These are phyloP conservation scores for Ardeotis arabs DNA, from an alignment of 2,113 vertebrate genomes.

Conservation along the genomic window DNA sequence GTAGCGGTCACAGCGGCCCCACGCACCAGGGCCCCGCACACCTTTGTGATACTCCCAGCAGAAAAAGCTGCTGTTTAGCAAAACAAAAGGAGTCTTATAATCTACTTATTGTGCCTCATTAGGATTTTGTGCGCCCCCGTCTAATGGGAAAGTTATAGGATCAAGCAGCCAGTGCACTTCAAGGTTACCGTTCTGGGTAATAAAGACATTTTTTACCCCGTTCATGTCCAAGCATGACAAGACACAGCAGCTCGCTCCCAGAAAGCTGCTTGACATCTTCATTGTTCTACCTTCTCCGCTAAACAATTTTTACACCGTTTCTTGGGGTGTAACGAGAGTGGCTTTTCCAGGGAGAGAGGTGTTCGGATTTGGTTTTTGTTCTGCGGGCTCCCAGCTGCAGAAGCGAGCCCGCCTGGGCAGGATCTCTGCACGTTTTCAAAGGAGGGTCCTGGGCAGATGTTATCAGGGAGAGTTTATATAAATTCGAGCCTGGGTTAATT, in stretches of 20 bases:
- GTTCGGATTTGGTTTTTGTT: not conserved
- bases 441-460: slow-evolving; percentile 28
- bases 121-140: slow-evolving; percentile 56
- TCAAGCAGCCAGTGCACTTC: slow-evolving; percentile 56
- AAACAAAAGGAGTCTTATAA: slow-evolving; percentile 69
- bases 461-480: slow-evolving; percentile 48
- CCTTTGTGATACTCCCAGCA: slow-evolving; percentile 43
- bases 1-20: slow-evolving; percentile 34
- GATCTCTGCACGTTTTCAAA: slow-evolving; percentile 34
- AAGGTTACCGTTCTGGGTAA: slow-evolving; percentile 60
- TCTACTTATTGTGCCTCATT: slow-evolving; percentile 73
- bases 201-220: slow-evolving; percentile 66
- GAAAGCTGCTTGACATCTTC: slow-evolving; percentile 68
- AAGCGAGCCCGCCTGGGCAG: not conserved
- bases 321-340: not conserved
- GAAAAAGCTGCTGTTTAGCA: slow-evolving; percentile 67
- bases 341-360: not conserved
- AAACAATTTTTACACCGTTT: not conserved
- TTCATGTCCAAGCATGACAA: slow-evolving; percentile 68
- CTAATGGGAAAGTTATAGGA: slow-evolving; percentile 69
- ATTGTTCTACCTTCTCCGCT: slow-evolving; percentile 52
- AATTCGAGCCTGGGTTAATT: slow-evolving; percentile 36
- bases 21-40: slow-evolving; percentile 48
- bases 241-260: slow-evolving; percentile 37
- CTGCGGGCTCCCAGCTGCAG: not conserved